These are phyloP conservation scores for Chromoteleia sp. DNA, from an alignment of 2,888 invertebrate genomes.

Conservation along the genomic window DNA sequence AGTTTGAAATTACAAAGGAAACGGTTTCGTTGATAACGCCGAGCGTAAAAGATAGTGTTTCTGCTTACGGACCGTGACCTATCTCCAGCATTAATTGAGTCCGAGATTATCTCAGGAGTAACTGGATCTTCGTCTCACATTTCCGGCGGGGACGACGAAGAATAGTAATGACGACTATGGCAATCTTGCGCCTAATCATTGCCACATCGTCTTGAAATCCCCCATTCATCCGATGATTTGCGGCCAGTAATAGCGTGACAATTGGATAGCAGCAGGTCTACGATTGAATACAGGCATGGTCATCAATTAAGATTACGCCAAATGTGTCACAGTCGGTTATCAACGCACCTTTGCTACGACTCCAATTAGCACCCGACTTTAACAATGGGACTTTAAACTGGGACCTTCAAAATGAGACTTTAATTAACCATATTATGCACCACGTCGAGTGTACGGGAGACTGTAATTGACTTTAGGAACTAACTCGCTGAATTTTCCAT, in stretches of 20 bases:
- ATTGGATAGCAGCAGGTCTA: constrained; percentile 6
- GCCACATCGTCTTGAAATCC: constrained; percentile 1
- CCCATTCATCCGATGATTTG: constrained; percentile 34
- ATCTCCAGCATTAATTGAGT: constrained; percentile 69
- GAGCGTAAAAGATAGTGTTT: constrained; percentile 67
- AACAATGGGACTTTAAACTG: constrained; percentile 5
- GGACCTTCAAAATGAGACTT: too few species aligned
- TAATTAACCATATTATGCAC: constrained; percentile 7
- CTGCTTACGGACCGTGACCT: constrained; percentile 75
- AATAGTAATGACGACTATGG: constrained; percentile 51
- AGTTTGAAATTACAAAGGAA: constrained; percentile 40
- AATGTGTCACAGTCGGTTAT: constrained; percentile 14
- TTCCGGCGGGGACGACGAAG: constrained; percentile 65
- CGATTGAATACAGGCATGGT: constrained; percentile 1
- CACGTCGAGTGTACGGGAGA: neutral
- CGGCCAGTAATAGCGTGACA: constrained; percentile 24
- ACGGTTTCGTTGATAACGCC: constrained; percentile 54
- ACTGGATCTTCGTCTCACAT: constrained; percentile 75
- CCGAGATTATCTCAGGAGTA: constrained; percentile 72
- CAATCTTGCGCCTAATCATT: constrained; percentile 44
- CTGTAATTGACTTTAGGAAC: neutral
- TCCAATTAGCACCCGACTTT: constrained; percentile 12
- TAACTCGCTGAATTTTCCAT: neutral
- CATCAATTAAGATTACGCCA: constrained; percentile 52
- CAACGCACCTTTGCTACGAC: neutral